A percentile compares a stretch with the other conserved stretches of the same genome.
phyloP scores from a whole-genome alignment of 2,113 vertebrate species.

The Tragulus kanchil region DNA sequence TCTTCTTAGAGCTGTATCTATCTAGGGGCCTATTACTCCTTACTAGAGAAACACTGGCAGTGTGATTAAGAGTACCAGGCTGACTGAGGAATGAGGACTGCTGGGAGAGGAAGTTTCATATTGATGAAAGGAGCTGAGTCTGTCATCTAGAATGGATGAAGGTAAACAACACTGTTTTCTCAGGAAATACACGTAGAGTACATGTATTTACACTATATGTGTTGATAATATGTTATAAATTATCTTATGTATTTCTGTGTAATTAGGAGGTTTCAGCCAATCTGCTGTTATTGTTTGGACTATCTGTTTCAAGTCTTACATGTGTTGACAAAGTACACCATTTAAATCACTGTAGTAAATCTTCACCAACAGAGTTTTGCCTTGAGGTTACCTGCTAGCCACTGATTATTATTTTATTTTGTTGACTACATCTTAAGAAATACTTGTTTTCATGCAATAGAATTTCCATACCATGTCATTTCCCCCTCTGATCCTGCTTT shows the following conservation, averaged over 20 bases:
- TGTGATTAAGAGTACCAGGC: not conserved
- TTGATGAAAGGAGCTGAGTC: not conserved
- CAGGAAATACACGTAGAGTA: not conserved
- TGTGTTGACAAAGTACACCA: slow-evolving; percentile 27
- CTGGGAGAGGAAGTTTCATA: not conserved
- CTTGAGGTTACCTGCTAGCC: slow-evolving; percentile 13
- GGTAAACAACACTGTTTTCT: not conserved
- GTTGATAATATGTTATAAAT: not conserved
- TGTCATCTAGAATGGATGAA: not conserved
- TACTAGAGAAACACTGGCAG: not conserved
- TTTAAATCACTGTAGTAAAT: not conserved
- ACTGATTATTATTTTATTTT: slow-evolving; percentile 23
- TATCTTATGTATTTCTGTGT: not conserved
- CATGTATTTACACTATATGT: not conserved
- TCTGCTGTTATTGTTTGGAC: not conserved
- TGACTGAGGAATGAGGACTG: not conserved
- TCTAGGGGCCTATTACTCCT: no score
- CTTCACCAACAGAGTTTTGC: not conserved
- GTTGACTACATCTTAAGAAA: not conserved
- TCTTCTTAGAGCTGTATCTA: not conserved
- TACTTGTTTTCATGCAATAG: not conserved
- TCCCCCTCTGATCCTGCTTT: slow-evolving; percentile 1
- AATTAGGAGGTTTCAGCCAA: not conserved
- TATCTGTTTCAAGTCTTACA: not conserved
- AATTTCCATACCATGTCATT: not conserved